phyloP scores from a whole-genome alignment of 2,797 vertebrate species.

The Eidolon dupreanum region DNA sequence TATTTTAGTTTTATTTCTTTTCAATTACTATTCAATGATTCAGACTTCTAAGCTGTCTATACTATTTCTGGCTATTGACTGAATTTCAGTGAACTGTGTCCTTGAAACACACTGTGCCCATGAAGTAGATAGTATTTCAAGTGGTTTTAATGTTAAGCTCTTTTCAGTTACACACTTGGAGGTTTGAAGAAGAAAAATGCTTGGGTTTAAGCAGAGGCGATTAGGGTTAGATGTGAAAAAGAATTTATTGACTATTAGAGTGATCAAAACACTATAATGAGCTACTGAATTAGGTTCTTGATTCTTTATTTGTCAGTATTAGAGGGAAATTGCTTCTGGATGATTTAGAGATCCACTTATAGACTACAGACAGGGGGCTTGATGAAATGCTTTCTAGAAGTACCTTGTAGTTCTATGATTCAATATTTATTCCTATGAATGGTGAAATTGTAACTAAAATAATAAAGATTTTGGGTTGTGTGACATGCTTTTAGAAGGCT shows the following conservation, averaged over 20 bases:
- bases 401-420: background rate
- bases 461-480: background rate
- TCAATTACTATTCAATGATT: background rate
- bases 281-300: background rate
- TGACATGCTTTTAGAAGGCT: background rate
- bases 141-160: background rate
- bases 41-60: background rate
- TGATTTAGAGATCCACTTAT: background rate
- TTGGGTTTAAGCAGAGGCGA: background rate
- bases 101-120: background rate
- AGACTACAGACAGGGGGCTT: background rate
- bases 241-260: slow-evolving; percentile 6
- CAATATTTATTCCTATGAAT: slow-evolving; percentile 15
- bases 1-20: background rate
- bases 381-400: background rate
- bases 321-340: background rate
- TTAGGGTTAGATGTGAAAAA: background rate
- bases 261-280: slow-evolving; percentile 17
- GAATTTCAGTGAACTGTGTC: background rate
- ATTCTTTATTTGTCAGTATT: slow-evolving; percentile 30
- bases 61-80: background rate
- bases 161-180: background rate
- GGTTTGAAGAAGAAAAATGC: background rate
- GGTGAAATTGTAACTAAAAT: background rate
- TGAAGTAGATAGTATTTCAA: background rate